Evolutionary conservation across 2,888 invertebrate species (phyloP).

Genomic region (Tetragonula carbonaria): DNA sequence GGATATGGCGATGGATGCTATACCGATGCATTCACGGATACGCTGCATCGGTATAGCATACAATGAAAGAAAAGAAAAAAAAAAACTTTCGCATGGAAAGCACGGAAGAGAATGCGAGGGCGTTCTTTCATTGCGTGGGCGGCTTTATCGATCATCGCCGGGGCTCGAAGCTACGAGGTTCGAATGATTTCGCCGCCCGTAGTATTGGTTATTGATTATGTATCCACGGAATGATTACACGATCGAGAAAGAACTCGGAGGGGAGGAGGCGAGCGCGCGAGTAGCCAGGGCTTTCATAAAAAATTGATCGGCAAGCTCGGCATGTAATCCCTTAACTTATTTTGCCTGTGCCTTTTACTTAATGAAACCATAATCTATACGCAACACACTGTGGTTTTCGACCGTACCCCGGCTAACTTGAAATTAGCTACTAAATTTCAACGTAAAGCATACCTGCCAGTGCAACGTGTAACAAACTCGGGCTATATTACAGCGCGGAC

Average conservation of each 20-base stretch:
- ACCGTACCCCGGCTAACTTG: conserved; percentile 13
- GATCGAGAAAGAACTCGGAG: conserved; percentile 30
- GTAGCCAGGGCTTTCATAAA: conserved; percentile 30
- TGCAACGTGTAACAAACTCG: conserved; percentile 25
- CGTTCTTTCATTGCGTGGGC: conserved; percentile 50
- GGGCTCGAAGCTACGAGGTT: conserved; percentile 19
- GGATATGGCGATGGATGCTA: conserved; percentile 34
- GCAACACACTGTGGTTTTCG: conserved; percentile 29
- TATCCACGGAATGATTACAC: conserved; percentile 60
- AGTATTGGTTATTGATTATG: conserved; percentile 63
- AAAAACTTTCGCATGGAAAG: conserved; percentile 39
- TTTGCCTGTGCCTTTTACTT: conserved; percentile 40
- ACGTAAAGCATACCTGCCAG: conserved; percentile 28
- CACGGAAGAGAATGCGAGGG: conserved; percentile 23
- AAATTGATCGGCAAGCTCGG: conserved; percentile 50
- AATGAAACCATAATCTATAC: conserved; percentile 52
- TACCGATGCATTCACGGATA: conserved; percentile 48
- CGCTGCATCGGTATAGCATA: conserved; percentile 7
- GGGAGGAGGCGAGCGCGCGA: not conserved
- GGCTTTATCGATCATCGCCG: conserved; percentile 63
- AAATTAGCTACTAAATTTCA: conserved; percentile 46
- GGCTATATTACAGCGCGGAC: conserved; percentile 29
- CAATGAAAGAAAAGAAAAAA: conserved; percentile 25
- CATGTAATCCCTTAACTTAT: conserved; percentile 37
- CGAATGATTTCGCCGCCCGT: conserved; percentile 49